phyloP scores from a whole-genome alignment of 2,888 invertebrate genomes.

The Trissoscelio sp. region DNA sequence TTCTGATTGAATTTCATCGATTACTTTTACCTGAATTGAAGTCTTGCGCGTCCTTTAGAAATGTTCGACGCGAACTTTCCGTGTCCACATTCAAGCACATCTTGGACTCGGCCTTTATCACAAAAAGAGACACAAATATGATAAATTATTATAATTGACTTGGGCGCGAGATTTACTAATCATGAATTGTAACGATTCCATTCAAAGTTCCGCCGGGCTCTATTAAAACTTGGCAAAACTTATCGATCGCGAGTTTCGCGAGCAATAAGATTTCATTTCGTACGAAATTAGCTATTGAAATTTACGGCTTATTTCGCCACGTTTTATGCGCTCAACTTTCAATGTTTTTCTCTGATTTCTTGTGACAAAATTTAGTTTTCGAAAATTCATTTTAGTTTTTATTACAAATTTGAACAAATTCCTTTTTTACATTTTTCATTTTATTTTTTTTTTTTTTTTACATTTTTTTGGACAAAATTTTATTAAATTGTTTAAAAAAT shows the following conservation, averaged over 20 bases:
- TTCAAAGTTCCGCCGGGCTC: constrained; percentile 20
- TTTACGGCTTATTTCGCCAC: constrained; percentile 15
- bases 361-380: neutral
- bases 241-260: constrained; percentile 24
- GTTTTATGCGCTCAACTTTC: neutral
- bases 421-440: no score
- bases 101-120: constrained; percentile 34
- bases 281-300: constrained; percentile 41
- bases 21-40: neutral
- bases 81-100: constrained; percentile 22
- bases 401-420: no score
- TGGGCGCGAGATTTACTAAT: constrained; percentile 21
- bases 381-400: no score
- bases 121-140: constrained; percentile 37
- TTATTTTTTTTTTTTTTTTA: neutral
- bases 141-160: constrained; percentile 49
- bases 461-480: no score
- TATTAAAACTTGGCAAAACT: constrained; percentile 41
- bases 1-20: neutral
- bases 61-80: no score
- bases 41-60: no score
- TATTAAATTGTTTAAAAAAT: no score
- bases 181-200: constrained; percentile 25
- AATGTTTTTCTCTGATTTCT: neutral
- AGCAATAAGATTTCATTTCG: constrained; percentile 44